These are phyloP conservation scores for Stratiomys singularior DNA, from an alignment of 2,888 invertebrate species.

Conservation along the genomic window DNA sequence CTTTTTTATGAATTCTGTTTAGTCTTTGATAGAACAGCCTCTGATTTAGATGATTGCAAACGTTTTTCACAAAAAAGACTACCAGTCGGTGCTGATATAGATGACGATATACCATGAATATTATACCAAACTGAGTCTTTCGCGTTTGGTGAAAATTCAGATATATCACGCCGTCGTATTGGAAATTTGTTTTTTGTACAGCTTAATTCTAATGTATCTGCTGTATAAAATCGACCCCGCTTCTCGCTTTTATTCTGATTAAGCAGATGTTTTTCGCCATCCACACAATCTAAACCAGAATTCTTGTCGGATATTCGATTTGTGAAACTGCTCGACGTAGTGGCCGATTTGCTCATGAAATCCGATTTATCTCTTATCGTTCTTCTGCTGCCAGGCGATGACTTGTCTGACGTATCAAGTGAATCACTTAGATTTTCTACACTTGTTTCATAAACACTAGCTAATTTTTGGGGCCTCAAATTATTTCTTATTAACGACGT, in stretches of 20 bases:
- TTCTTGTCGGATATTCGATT: conserved; percentile 54
- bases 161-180: conserved; percentile 64
- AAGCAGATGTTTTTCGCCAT: conserved; percentile 47
- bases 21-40: conserved; percentile 57
- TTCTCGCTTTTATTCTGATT: conserved; percentile 61
- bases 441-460: conserved; percentile 67
- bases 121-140: conserved; percentile 49
- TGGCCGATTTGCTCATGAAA: not conserved
- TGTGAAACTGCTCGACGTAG: conserved; percentile 54
- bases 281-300: conserved; percentile 44
- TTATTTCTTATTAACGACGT: conserved; percentile 52
- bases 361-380: conserved; percentile 46
- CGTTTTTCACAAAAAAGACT: conserved; percentile 65
- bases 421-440: conserved; percentile 64
- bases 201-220: conserved; percentile 67
- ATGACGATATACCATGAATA: conserved; percentile 61
- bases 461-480: conserved; percentile 64
- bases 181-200: conserved; percentile 72
- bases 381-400: conserved; percentile 38
- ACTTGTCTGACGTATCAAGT: conserved; percentile 42
- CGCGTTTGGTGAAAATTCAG: conserved; percentile 39
- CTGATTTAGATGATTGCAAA: conserved; percentile 63
- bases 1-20: conserved; percentile 48
- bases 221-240: conserved; percentile 63
- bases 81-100: conserved; percentile 62